These are phyloP conservation scores for Bothrops jararaca DNA, from an alignment of 2,113 vertebrate genomes.

Conservation along the genomic window DNA sequence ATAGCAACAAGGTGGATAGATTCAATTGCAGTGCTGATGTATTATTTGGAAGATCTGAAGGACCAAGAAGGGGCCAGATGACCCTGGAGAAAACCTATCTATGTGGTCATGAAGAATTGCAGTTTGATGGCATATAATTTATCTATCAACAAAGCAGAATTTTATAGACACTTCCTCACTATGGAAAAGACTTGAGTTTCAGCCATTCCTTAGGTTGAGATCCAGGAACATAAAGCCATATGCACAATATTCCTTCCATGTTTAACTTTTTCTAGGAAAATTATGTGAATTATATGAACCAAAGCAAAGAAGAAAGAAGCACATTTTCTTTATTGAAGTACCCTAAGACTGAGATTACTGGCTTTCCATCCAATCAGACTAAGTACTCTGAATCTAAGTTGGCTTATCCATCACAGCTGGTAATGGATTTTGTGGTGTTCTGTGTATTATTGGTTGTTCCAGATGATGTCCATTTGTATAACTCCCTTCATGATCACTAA, in stretches of 20 bases:
- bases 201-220: background rate
- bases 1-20: background rate
- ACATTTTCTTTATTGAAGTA: background rate
- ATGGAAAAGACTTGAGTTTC: background rate
- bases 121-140: background rate
- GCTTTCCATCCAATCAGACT: background rate
- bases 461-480: background rate
- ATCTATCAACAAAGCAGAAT: background rate
- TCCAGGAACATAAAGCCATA: background rate
- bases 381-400: background rate
- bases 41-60: background rate
- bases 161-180: background rate
- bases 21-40: background rate
- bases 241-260: background rate
- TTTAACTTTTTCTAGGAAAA: background rate
- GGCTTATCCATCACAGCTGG: background rate
- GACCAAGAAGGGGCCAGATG: background rate
- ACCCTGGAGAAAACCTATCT: background rate
- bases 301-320: background rate
- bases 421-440: background rate
- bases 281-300: background rate
- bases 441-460: background rate
- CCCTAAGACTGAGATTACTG: background rate
- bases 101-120: background rate
- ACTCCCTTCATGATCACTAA: background rate